phyloP scores from a whole-genome alignment of 2,888 invertebrate genomes.

The Heliconius charithonia region DNA sequence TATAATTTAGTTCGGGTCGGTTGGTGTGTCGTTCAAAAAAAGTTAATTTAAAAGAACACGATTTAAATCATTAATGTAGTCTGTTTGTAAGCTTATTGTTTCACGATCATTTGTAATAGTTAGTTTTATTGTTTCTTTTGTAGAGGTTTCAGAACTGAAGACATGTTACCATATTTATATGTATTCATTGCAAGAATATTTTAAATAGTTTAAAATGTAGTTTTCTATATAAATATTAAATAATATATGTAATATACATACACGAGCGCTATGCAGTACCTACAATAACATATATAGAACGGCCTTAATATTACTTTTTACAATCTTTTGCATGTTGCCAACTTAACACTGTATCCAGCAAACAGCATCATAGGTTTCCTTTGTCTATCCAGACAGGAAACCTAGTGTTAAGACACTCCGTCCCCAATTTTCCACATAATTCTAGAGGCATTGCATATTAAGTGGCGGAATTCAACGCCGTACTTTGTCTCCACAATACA shows the following conservation, averaged over 20 bases:
- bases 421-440: too few species aligned
- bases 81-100: background rate
- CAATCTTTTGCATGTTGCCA: background rate
- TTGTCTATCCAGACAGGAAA: too few species aligned
- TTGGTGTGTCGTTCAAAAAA: slow-evolving; percentile 1
- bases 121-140: background rate
- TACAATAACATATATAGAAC: background rate
- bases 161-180: background rate
- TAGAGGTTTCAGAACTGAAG: background rate
- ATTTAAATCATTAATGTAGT: background rate
- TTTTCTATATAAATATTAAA: background rate
- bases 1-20: slow-evolving; percentile 15
- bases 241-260: slow-evolving; percentile 16
- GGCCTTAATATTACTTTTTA: background rate
- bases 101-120: background rate
- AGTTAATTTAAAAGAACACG: background rate
- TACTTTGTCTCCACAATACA: too few species aligned
- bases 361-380: too few species aligned
- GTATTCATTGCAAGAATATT: slow-evolving; percentile 5
- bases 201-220: background rate
- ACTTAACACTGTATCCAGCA: too few species aligned
- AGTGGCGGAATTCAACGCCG: too few species aligned
- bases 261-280: slow-evolving; percentile 35
- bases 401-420: too few species aligned
- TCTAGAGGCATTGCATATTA: too few species aligned